Percentiles rank a stretch among this genome's conserved stretches.
Evolutionary conservation across 64 coral and sea anemone species (phyloP).

Genomic region (Exaiptasia diaphana): DNA sequence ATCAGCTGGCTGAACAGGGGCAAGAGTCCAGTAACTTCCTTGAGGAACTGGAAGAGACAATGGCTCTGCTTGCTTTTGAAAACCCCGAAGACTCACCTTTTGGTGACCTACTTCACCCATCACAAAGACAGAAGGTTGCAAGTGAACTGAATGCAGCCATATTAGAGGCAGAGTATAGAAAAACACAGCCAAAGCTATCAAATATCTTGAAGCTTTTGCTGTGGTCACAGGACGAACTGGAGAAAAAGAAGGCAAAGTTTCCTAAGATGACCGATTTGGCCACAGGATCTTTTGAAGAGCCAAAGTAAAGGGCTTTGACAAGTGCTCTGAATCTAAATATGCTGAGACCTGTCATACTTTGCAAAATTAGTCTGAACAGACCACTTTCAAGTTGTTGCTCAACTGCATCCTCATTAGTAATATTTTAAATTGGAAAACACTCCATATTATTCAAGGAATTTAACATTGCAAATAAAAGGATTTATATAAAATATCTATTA

Average conservation of each 20-base stretch:
- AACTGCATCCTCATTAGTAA: too few species aligned
- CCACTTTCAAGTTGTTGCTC: too few species aligned
- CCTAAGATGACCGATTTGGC: constrained; percentile 90
- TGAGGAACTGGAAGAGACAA: constrained; percentile 91
- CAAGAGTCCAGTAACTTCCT: constrained; percentile 86
- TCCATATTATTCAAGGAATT: too few species aligned
- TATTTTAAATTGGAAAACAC: too few species aligned
- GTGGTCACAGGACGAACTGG: constrained; percentile 92
- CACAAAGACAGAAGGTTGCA: constrained; percentile 98
- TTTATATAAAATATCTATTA: too few species aligned
- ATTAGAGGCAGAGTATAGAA: constrained; percentile 79
- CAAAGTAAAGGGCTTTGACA: constrained; percentile 6
- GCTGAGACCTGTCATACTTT: too few species aligned
- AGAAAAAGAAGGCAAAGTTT: constrained; percentile 87
- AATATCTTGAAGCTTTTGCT: constrained; percentile 89
- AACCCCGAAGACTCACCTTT: constrained; percentile 93
- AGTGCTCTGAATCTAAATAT: not conserved
- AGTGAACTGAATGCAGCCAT: constrained; percentile 99
- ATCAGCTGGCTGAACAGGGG: constrained; percentile 90
- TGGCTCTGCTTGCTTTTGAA: constrained; percentile 95
- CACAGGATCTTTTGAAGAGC: constrained; percentile 76
- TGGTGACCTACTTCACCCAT: constrained; percentile 77
- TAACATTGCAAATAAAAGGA: too few species aligned
- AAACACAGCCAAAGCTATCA: constrained; percentile 81
- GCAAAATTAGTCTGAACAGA: too few species aligned